Base-by-base conservation (phyloP, 2,797 vertebrate species). In the Cephalopachus bancanus region DNA sequence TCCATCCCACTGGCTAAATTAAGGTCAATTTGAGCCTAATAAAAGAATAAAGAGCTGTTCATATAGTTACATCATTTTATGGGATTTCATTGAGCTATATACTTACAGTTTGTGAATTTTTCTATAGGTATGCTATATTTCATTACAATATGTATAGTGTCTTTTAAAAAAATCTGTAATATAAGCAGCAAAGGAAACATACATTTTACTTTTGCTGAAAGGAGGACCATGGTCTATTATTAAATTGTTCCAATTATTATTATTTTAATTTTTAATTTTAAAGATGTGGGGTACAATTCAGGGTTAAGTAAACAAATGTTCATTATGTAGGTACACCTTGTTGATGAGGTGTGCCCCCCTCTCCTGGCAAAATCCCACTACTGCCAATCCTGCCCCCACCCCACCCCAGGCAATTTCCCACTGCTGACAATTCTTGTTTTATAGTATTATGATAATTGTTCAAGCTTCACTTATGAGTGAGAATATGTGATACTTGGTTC, bases 41-140 rank as follows among this genome's bases (percentile, higher is more conserved):
- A 53, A 94, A 95, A 89, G 78, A 89, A 86, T 44, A 89, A 94
- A n/a, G 24, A 93, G 10, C 8, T 83, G 11, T 80, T 53, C 53
- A 33, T 84, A 80, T 3, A 81, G 49, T 72, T 89, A 53, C 53
- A 84, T 60, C 62, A 84, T 76, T 94, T 85, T 93, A 16, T 91
- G 16, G 78, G 90, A 90, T 28, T 88, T 95, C 59, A 78, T 53
- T 83, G 28, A 94, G 28, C 17, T 91, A 79, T 10, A 85, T 24
- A 60, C 9, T 37, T 81, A 84, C 49, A 22, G 90, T 93, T 22
- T 76, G 28, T 72, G 0, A 19, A 93, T 65, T 96, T 96, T 83
- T 93, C 60, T 84, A 14, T 57, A 87, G 44, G 20, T 24, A 26
- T 89, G 12, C 22, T 74, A 10, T 86, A 83, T 14, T 78, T 93